Conservation (phyloP, 2,888 invertebrate genomes). For the Tetrapedia diversipes region DNA sequence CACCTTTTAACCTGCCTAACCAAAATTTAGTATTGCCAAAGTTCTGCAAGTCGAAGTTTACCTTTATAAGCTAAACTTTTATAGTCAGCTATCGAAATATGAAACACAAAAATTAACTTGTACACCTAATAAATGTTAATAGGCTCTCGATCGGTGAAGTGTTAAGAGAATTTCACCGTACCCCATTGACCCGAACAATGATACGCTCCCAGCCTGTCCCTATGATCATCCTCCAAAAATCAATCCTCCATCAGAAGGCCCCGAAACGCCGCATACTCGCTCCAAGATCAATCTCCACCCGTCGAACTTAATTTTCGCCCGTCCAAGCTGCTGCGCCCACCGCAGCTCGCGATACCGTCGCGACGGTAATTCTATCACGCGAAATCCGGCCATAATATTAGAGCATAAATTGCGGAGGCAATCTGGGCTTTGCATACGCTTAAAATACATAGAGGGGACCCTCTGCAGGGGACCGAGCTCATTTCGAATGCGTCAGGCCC, state of each 20-base stretch:
- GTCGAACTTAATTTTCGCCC: slow-evolving; percentile 26
- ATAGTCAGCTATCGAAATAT: too few species aligned
- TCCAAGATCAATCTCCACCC: slow-evolving; percentile 20
- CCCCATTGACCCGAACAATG: too few species aligned
- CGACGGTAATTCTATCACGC: slow-evolving; percentile 48
- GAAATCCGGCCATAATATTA: slow-evolving; percentile 41
- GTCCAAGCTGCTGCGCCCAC: too few species aligned
- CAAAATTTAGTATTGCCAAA: too few species aligned
- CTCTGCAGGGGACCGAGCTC: slow-evolving; percentile 52
- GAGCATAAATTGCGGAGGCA: slow-evolving; percentile 60
- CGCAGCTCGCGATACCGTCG: background rate
- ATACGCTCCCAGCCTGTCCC: too few species aligned
- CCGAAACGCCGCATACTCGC: background rate
- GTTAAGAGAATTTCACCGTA: too few species aligned
- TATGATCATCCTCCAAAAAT: background rate
- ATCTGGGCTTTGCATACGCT: slow-evolving; percentile 61
- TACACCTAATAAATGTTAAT: too few species aligned
- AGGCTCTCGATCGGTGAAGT: too few species aligned
- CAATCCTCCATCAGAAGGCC: background rate
- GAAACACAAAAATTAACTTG: too few species aligned
- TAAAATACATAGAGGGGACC: slow-evolving; percentile 46
- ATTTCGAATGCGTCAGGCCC: slow-evolving; percentile 52
- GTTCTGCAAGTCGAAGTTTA: too few species aligned
- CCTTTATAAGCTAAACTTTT: too few species aligned
- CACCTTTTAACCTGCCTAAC: too few species aligned